phyloP scores from a whole-genome alignment of 2,888 invertebrate genomes.

The Drosophila setosimentum region DNA sequence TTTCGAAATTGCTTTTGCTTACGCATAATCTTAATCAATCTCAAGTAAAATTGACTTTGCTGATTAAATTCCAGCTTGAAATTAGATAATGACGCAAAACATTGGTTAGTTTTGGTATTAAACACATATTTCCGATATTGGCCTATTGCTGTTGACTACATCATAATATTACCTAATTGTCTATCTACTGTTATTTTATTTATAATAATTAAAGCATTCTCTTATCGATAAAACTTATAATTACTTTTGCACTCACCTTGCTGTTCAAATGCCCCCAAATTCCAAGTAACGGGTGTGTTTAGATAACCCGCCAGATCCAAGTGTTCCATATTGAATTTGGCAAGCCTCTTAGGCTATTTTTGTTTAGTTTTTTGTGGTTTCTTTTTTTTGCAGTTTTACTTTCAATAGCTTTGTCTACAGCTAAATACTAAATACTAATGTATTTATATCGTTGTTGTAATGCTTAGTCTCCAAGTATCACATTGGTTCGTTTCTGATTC shows the following conservation, averaged over 20 bases:
- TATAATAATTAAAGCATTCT: neutral
- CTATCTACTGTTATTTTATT: neutral
- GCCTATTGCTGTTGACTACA: neutral
- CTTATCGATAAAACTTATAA: neutral
- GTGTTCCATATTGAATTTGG: slow-evolving; percentile 81
- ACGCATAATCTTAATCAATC: neutral
- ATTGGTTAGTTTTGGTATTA: neutral
- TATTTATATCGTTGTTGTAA: slow-evolving; percentile 60
- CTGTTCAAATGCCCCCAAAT: slow-evolving; percentile 82
- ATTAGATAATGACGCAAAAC: neutral
- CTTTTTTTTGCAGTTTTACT: slow-evolving; percentile 9
- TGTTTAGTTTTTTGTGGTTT: slow-evolving; percentile 20
- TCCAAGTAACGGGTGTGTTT: slow-evolving; percentile 79
- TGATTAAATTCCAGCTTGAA: slow-evolving; percentile 18
- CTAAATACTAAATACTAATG: slow-evolving; percentile 38
- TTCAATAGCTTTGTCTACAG: slow-evolving; percentile 7
- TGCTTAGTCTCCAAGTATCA: slow-evolving; percentile 67
- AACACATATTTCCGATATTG: neutral
- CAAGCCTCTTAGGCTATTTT: slow-evolving; percentile 46
- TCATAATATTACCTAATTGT: neutral
- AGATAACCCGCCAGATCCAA: slow-evolving; percentile 83
- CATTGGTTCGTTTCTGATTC: slow-evolving; percentile 61
- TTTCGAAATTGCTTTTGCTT: neutral
- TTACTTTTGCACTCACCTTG: slow-evolving; percentile 79
- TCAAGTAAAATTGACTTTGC: neutral